Percentiles rank a stretch among this genome's conserved stretches.
phyloP scores from a whole-genome alignment of 1,140 invertebrate genomes.

The Notospermus geniculatus region DNA sequence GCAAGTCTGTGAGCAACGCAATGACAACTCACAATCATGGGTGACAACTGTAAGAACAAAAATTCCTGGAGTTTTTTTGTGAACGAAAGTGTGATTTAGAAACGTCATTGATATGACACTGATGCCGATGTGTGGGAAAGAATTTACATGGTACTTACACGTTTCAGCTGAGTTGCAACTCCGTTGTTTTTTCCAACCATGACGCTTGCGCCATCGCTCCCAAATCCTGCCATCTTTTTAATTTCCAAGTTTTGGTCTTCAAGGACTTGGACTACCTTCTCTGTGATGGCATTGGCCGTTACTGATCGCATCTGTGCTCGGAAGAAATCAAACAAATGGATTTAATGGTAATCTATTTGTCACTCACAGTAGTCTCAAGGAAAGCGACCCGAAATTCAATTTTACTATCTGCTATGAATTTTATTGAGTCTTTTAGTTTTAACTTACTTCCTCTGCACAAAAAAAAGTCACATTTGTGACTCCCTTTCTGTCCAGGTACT shows the following conservation, averaged over 20 bases:
- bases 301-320: background rate
- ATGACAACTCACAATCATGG: slow-evolving; percentile 6
- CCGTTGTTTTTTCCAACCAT: slow-evolving; percentile 1
- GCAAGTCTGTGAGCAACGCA: slow-evolving; percentile 5
- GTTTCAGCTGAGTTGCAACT: background rate
- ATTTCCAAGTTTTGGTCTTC: background rate
- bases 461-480: background rate
- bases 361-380: no score
- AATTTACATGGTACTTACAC: background rate
- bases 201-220: slow-evolving; percentile 3
- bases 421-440: no score
- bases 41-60: background rate
- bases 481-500: slow-evolving; percentile 1
- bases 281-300: background rate
- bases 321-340: no score
- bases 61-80: no score
- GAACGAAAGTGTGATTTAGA: no score
- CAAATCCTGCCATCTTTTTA: background rate
- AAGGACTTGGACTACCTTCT: background rate
- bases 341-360: no score
- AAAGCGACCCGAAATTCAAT: no score
- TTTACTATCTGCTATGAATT: no score
- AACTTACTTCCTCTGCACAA: slow-evolving; percentile 1
- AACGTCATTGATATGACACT: no score
- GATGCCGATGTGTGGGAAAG: no score